Evolutionary conservation across 2,797 vertebrate genomes (phyloP), one percentile per base, ranked within the genome.

Genomic region (Phalanger gymnotis): DNA sequence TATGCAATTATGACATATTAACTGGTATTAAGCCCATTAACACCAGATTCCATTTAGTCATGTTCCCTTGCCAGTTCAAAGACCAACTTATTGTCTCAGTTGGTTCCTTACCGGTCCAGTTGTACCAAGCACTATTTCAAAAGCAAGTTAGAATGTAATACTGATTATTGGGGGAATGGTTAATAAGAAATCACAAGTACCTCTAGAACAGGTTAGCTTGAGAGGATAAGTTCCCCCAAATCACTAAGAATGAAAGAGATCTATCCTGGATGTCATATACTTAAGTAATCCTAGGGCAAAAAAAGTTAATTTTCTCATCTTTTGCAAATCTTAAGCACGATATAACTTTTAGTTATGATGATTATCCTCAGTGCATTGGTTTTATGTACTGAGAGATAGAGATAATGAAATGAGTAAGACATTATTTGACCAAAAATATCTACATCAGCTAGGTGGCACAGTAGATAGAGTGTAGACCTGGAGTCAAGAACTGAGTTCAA

Each of bases 101-200:
- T 81, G n/a, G 90, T 96, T 92, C 12, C 93, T 16, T 93, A 90
- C 93, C n/a, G 53, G 95, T 94, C 25, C 90, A 95, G 93, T 81
- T 87, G 3, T 90, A 90, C 12, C 87, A 54, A 89, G 61, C 94
- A 5, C 19, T 95, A 9, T 92, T 95, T 93, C 91, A 92, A 95
- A 87, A 96, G 90, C 73, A 95, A 96, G 40, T 34, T 91, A 91
- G 90, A 91, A 54, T 95, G 54, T 90, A 91, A 47, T 94, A 1
- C 51, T 54, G 28, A 51, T 28, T 87, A 94, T n/a, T 58, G 28
- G 34, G 5, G 81, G 61, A 13, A 2, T 91, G 34, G 53, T 81
- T 91, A 94, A 95, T 51, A 14, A 96, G 58, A 57, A 55, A 92
- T 95, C 53, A 90, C n/a, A 90, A 90, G 27, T 51, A 94, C n/a